phyloP scores from a whole-genome alignment of 2,797 vertebrate species.

The Syndactyla subalaris region DNA sequence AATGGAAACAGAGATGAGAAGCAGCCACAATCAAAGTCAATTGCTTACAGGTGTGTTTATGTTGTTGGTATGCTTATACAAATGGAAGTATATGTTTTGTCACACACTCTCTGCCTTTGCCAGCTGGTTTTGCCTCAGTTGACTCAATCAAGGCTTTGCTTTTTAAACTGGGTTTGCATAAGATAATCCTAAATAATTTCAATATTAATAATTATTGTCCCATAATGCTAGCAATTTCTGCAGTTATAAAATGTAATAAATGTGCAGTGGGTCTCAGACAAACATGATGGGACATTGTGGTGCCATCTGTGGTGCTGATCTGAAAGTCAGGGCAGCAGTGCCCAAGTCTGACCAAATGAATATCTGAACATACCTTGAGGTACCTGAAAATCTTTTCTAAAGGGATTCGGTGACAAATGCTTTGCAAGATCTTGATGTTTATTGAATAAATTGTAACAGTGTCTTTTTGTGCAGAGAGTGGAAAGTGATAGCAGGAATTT shows the following conservation, averaged over 20 bases:
- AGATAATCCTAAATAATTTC: background rate
- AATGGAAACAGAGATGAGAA: constrained; percentile 1
- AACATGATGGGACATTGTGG: fast-evolving
- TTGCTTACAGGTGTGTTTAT: constrained; percentile 46
- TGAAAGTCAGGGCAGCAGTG: background rate
- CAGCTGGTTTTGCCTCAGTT: background rate
- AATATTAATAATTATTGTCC: background rate
- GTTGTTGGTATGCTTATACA: background rate
- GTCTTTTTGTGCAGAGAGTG: background rate
- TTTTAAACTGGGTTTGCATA: background rate
- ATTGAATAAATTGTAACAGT: background rate
- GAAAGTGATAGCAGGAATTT: background rate
- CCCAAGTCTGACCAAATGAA: background rate
- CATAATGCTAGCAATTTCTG: background rate
- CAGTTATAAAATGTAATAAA: background rate
- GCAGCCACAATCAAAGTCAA: background rate
- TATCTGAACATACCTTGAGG: background rate
- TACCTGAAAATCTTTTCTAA: background rate
- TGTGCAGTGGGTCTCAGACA: background rate
- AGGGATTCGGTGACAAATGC: background rate
- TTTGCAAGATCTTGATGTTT: background rate
- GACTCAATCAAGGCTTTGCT: background rate
- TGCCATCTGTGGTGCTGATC: background rate
- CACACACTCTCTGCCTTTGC: background rate
- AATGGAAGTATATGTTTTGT: constrained; percentile 11